phyloP scores from a whole-genome alignment of 2,113 vertebrate genomes.

The Trochalopteron elliotii region DNA sequence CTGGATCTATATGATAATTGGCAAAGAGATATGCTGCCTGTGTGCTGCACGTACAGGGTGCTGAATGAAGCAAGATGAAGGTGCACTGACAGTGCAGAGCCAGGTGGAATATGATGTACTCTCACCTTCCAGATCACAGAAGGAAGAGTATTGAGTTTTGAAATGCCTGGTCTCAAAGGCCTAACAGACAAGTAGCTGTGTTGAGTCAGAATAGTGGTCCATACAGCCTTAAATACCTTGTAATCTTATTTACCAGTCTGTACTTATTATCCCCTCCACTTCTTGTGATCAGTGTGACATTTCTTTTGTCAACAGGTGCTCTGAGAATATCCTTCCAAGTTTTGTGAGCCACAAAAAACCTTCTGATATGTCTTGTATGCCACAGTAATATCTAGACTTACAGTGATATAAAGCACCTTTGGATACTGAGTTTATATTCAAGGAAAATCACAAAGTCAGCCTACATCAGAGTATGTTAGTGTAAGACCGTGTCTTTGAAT shows the following conservation, averaged over 20 bases:
- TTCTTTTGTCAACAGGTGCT: neutral
- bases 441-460: neutral
- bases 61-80: neutral
- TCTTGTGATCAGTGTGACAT: neutral
- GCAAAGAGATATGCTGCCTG: neutral
- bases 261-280: neutral
- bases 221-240: neutral
- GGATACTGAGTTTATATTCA: neutral
- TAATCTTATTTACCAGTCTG: neutral
- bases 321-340: neutral
- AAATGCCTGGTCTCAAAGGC: neutral
- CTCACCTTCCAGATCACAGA: neutral
- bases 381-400: neutral
- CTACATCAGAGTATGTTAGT: neutral
- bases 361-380: neutral
- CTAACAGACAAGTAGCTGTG: neutral
- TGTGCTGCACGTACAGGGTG: neutral
- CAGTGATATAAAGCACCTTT: neutral
- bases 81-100: neutral
- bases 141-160: neutral
- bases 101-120: neutral
- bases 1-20: neutral
- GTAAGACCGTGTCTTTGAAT: neutral
- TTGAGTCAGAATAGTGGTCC: neutral
- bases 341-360: neutral